Evolutionary conservation across 1,140 invertebrate genomes (phyloP).

Genomic region (Tenebrio molitor): DNA sequence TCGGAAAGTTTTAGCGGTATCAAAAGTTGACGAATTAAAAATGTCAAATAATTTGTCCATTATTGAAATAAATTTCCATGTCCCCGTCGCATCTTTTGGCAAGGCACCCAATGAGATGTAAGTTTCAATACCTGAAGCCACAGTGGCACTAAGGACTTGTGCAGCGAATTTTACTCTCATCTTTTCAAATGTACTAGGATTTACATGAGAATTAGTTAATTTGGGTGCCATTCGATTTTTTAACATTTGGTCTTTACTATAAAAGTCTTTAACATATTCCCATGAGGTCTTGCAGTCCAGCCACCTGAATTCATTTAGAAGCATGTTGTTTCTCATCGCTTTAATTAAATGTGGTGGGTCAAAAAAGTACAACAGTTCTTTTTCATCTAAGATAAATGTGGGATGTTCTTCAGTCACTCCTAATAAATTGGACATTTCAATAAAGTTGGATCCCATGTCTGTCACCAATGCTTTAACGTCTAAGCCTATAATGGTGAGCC

Average conservation of each 20-base stretch:
- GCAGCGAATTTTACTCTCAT: conserved; percentile 47
- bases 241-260: conserved; percentile 29
- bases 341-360: conserved; percentile 49
- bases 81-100: not conserved
- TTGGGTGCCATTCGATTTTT: conserved; percentile 33
- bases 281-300: conserved; percentile 3
- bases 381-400: conserved; percentile 33
- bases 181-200: conserved; percentile 47
- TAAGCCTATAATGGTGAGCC: not conserved
- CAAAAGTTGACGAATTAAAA: conserved; percentile 47
- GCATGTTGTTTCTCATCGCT: conserved; percentile 46
- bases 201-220: conserved; percentile 47
- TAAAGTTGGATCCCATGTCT: conserved; percentile 40
- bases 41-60: conserved; percentile 46
- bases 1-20: too few relatives aligned
- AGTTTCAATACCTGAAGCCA: conserved; percentile 6
- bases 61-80: conserved; percentile 22
- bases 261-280: conserved; percentile 40
- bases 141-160: conserved; percentile 50
- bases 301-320: not conserved
- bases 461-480: conserved; percentile 19
- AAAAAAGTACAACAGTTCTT: conserved; percentile 40
- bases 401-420: conserved; percentile 19
- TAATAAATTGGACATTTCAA: conserved; percentile 21
- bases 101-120: conserved; percentile 19